A percentile compares a stretch with the other conserved stretches of the same genome.
These are phyloP conservation scores for Entelurus aequoreus DNA, from an alignment of 2,113 vertebrate species.

Conservation along the genomic window DNA sequence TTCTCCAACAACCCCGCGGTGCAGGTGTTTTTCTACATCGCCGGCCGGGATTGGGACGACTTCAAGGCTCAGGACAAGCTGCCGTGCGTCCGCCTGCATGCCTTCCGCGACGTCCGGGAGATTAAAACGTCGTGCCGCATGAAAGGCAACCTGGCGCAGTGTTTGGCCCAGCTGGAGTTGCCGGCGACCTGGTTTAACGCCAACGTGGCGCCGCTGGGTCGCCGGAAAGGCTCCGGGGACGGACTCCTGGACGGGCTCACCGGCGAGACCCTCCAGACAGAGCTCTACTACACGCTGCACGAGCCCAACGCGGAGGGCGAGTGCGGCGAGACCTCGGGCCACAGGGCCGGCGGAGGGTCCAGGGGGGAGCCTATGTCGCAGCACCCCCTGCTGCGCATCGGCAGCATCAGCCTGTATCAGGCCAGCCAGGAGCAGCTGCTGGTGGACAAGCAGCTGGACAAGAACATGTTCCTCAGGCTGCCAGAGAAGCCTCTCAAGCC, in stretches of 20 bases:
- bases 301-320: constrained; percentile 75
- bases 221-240: constrained; percentile 73
- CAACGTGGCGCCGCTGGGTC: constrained; percentile 74
- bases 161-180: constrained; percentile 86
- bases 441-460: constrained; percentile 87
- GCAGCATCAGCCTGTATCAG: constrained; percentile 91
- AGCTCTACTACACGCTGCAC: constrained; percentile 93
- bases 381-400: constrained; percentile 91
- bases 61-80: constrained; percentile 83
- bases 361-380: constrained; percentile 82
- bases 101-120: constrained; percentile 86
- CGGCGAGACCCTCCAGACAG: constrained; percentile 80
- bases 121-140: constrained; percentile 89
- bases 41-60: constrained; percentile 94
- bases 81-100: constrained; percentile 89
- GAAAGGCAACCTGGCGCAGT: constrained; percentile 85
- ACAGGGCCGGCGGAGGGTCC: constrained; percentile 44
- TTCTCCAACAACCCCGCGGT: constrained; percentile 83
- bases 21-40: constrained; percentile 95
- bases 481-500: constrained; percentile 88
- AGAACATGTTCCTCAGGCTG: constrained; percentile 87
- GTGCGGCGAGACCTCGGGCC: constrained; percentile 71
- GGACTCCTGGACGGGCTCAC: constrained; percentile 73
- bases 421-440: constrained; percentile 74
- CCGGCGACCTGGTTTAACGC: constrained; percentile 88